Evolutionary conservation across 2,113 vertebrate species (phyloP), one percentile per base, ranked within the genome.

Genomic region (Labeo rohita): DNA sequence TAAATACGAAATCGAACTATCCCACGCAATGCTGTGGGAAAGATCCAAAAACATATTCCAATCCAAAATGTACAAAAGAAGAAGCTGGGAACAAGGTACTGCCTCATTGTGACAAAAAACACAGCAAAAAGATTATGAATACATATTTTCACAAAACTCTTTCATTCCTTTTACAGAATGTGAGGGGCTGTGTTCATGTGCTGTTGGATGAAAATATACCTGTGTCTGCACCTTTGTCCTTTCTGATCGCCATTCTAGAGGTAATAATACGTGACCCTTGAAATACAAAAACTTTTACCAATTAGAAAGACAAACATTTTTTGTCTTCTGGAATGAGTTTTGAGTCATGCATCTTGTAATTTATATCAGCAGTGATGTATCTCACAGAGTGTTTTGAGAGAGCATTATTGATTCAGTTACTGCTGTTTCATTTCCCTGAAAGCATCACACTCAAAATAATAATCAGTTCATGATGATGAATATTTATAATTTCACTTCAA

Each of bases 1-100:
- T 86, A 1, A 7, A 0, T 0, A 0, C 0, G 0, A 0, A 13
- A 18, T 89, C 79, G 2, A 1, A 21, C 6, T 93, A 93, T 66
- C 96, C 95, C 0, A 0, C 11, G 0, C 1, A 9, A 8, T 96
- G 95, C 66, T 96, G 95, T 63, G 15, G 34, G 36, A 2, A 13
- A 89, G 73, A 39, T 2, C 0, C 0, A 0, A 1, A 0, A 0
- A 0, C 0, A 9, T 1, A 11, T 39, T 3, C 12, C 16, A 0
- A 18, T 16, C 8, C 2, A 70, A 0, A 0, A 0, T 13, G 86
- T 92, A 85, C 34, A 5, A 0, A 0, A 4, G 0, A 2, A 3
- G 9, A 10, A 12, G 88, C 87, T 15, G 0, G 0, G 1, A 23
- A 3, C 5, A 2, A 52, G 87, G 90, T 89, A 89, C 61, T 61